Evolutionary conservation across 64 coral and sea anemone species (phyloP).

Genomic region (Actinia equina): DNA sequence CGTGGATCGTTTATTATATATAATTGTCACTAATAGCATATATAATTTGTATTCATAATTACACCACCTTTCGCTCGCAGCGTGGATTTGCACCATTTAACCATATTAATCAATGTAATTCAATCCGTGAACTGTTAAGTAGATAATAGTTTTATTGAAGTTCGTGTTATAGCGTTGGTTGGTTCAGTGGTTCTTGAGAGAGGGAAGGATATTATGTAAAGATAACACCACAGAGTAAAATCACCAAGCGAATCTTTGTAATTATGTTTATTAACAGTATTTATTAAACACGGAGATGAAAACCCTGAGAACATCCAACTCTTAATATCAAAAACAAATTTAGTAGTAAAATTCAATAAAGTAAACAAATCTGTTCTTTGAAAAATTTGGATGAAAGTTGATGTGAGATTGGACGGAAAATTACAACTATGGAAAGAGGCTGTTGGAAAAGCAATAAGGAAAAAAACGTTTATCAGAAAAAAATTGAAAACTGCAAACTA

Average conservation of each 20-base stretch:
- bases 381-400: no score
- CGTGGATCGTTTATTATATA: not conserved
- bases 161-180: not conserved
- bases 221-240: not conserved
- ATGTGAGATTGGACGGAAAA: no score
- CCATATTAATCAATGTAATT: not conserved
- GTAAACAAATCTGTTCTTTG: no score
- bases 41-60: not conserved
- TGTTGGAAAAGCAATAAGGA: no score
- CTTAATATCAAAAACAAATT: not conserved
- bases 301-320: not conserved
- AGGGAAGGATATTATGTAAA: not conserved
- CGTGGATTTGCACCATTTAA: not conserved
- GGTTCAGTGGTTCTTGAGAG: not conserved
- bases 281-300: not conserved
- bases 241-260: not conserved
- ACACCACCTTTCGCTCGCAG: not conserved
- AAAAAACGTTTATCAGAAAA: no score
- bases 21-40: not conserved
- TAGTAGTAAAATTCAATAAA: not conserved
- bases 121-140: not conserved
- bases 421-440: no score
- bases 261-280: conserved; percentile 6
- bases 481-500: no score
- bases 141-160: not conserved